These are phyloP conservation scores for Rhinogobio ventralis DNA, from an alignment of 2,797 vertebrate genomes.

Conservation along the genomic window DNA sequence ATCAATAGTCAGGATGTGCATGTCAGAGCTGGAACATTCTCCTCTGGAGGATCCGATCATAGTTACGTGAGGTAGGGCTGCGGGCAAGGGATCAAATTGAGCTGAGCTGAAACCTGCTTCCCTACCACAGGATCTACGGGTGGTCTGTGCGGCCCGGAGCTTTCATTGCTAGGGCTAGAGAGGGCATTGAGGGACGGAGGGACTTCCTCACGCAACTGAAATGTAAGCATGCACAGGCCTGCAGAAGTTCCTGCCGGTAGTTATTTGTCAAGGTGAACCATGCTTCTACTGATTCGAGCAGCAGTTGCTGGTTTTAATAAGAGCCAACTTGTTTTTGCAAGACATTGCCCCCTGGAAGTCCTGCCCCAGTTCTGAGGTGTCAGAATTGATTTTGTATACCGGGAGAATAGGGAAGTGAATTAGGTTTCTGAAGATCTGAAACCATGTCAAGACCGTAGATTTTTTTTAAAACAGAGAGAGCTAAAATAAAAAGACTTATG, in stretches of 20 bases:
- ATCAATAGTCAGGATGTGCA: conserved; percentile 19
- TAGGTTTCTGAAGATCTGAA: conserved; percentile 39
- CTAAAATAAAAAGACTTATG: background rate
- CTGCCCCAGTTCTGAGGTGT: conserved; percentile 39
- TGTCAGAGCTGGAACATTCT: conserved; percentile 31
- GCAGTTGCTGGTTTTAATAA: conserved; percentile 50
- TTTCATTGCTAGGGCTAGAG: background rate
- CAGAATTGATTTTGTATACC: conserved; percentile 26
- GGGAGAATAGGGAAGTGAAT: conserved; percentile 22
- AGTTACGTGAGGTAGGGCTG: conserved; percentile 18
- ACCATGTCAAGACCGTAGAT: conserved; percentile 28
- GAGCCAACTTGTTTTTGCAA: conserved; percentile 13
- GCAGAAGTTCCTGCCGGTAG: conserved; percentile 6
- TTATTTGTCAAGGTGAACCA: conserved; percentile 37
- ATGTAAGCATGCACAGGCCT: conserved; percentile 12
- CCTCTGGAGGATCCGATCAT: conserved; percentile 25
- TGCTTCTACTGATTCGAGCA: background rate
- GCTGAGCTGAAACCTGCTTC: conserved; percentile 7
- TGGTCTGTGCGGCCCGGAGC: background rate
- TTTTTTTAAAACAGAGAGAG: conserved; percentile 10
- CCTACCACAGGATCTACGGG: background rate
- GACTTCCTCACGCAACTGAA: background rate
- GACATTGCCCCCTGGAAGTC: conserved; percentile 16
- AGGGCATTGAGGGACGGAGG: background rate
- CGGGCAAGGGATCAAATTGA: conserved; percentile 11